Conservation (phyloP, 2,113 vertebrate genomes). For the Lepidothrix coronata region DNA sequence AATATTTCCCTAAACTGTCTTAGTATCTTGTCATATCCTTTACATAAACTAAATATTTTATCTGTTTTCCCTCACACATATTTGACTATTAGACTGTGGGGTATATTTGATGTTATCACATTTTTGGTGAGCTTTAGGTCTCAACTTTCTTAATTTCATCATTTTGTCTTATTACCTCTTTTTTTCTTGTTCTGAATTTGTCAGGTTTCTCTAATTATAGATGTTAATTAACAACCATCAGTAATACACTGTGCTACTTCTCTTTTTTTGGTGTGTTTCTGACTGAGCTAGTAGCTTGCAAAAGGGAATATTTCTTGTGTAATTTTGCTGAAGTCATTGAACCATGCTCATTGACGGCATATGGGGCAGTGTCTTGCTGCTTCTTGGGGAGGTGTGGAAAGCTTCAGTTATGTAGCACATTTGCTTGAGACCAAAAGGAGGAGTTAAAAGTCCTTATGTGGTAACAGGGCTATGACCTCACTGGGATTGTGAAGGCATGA, state of each 20-base stretch:
- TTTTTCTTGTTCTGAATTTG: neutral
- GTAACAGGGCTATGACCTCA: neutral
- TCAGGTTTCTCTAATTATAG: neutral
- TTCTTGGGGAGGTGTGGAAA: neutral
- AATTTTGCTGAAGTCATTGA: neutral
- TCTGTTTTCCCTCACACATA: neutral
- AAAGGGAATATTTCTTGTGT: neutral
- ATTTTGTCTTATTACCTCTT: neutral
- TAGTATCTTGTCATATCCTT: neutral
- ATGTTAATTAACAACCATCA: neutral
- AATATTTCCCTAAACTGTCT: neutral
- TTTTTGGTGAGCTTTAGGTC: neutral
- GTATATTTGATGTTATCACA: neutral
- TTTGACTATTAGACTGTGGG: neutral
- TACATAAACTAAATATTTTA: neutral
- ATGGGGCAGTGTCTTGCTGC: neutral
- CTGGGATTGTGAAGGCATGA: neutral
- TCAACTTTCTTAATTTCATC: neutral
- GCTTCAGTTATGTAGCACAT: neutral
- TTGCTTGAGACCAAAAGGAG: neutral
- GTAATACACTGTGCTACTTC: neutral
- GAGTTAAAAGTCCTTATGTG: neutral
- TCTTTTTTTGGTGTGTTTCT: neutral
- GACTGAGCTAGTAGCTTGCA: neutral
- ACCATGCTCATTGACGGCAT: neutral